These are phyloP conservation scores for Nothocercus julius DNA, from an alignment of 2,113 vertebrate species.

Conservation along the genomic window DNA sequence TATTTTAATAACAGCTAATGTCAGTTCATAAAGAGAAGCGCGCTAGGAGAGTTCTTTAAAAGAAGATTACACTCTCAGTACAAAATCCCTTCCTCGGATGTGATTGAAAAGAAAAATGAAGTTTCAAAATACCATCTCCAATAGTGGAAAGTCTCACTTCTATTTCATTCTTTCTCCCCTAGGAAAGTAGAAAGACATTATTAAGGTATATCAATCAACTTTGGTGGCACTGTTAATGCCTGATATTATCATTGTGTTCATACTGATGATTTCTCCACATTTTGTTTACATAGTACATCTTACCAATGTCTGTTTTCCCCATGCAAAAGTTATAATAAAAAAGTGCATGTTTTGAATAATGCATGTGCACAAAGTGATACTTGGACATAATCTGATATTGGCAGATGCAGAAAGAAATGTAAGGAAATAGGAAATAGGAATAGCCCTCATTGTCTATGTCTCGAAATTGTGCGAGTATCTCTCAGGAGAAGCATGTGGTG, in stretches of 20 bases:
- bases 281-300: neutral
- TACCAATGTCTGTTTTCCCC: neutral
- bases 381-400: neutral
- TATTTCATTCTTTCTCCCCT: constrained; percentile 18
- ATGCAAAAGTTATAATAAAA: neutral
- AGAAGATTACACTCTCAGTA: neutral
- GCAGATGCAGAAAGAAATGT: neutral
- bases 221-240: constrained; percentile 42
- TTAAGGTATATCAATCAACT: constrained; percentile 49
- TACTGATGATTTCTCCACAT: neutral
- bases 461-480: neutral
- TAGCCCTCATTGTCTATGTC: neutral
- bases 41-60: neutral
- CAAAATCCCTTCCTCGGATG: constrained; percentile 45
- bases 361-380: neutral
- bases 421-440: neutral
- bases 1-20: constrained; percentile 62
- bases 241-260: neutral
- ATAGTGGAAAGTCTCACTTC: neutral
- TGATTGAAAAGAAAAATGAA: constrained; percentile 44
- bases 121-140: neutral
- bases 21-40: constrained; percentile 10
- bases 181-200: constrained; percentile 29
- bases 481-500: neutral
- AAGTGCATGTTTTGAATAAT: constrained; percentile 27